Evolutionary conservation across 2,888 invertebrate genomes (phyloP).

Genomic region (Neelides folsomi): DNA sequence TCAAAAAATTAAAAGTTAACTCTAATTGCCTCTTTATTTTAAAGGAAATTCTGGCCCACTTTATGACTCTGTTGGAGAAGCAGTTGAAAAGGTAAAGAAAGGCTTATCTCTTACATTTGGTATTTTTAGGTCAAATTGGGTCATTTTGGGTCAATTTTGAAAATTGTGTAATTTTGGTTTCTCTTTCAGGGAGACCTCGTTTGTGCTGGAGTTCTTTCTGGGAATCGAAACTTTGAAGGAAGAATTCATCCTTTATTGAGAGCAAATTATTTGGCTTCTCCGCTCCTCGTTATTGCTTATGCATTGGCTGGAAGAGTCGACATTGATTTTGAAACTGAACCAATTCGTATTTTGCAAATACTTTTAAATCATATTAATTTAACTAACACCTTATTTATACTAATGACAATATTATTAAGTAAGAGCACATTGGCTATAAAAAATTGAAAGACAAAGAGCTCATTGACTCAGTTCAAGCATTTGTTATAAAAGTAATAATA

Average conservation of each 20-base stretch:
- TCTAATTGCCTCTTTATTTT: too few relatives aligned
- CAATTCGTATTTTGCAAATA: constrained; percentile 48
- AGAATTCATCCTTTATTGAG: constrained; percentile 92
- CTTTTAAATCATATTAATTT: too few relatives aligned
- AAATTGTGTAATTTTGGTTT: too few relatives aligned
- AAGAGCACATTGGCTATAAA: too few relatives aligned
- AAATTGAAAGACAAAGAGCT: too few relatives aligned
- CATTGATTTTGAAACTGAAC: constrained; percentile 85
- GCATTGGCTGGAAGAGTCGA: constrained; percentile 89
- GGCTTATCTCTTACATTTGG: neutral
- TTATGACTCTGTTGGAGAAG: constrained; percentile 76
- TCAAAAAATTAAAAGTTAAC: too few relatives aligned
- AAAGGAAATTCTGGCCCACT: constrained; percentile 63
- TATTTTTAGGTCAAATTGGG: neutral
- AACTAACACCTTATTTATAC: too few relatives aligned
- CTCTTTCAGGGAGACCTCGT: constrained; percentile 67
- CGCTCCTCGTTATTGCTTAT: constrained; percentile 90
- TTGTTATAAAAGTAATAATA: too few relatives aligned
- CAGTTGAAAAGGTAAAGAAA: constrained; percentile 62
- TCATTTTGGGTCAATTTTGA: neutral
- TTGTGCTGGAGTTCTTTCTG: constrained; percentile 89
- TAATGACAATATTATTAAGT: too few relatives aligned
- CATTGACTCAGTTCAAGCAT: too few relatives aligned
- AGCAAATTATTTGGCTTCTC: constrained; percentile 96
- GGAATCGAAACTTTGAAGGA: constrained; percentile 96